These are phyloP conservation scores for Nesoenas mayeri DNA, from an alignment of 2,113 vertebrate genomes.

Conservation along the genomic window DNA sequence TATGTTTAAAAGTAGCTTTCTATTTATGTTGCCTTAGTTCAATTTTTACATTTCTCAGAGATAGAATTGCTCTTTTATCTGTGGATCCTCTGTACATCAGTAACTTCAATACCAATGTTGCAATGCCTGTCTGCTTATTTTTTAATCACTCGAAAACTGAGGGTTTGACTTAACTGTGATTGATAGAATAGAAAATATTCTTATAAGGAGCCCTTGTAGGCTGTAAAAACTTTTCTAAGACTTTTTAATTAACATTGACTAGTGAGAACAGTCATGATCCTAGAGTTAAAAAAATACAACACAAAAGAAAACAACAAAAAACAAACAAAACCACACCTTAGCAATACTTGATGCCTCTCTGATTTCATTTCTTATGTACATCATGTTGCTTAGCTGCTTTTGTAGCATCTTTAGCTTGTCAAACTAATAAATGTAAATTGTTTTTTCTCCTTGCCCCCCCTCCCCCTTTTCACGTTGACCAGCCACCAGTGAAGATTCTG, in stretches of 20 bases:
- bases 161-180: background rate
- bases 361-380: background rate
- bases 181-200: background rate
- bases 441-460: rapidly evolving
- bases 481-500: conserved; percentile 32
- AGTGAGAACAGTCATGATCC: background rate
- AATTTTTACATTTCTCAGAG: background rate
- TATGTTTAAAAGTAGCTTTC: background rate
- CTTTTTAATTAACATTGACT: background rate
- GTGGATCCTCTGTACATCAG: background rate
- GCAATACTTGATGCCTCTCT: background rate
- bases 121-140: background rate
- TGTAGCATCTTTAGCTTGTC: background rate
- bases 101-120: too few relatives aligned
- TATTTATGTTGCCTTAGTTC: background rate
- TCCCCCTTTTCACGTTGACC: background rate
- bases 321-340: too few relatives aligned
- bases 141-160: background rate
- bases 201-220: rapidly evolving
- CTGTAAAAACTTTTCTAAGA: background rate
- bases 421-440: background rate
- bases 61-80: background rate
- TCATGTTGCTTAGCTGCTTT: background rate
- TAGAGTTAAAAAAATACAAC: background rate
- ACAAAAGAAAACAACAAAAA: too few relatives aligned